Evolutionary conservation across 1,140 invertebrate genomes (phyloP), one percentile per base, ranked within the genome.

Genomic region (Pseudomyrmex pallidus): DNA sequence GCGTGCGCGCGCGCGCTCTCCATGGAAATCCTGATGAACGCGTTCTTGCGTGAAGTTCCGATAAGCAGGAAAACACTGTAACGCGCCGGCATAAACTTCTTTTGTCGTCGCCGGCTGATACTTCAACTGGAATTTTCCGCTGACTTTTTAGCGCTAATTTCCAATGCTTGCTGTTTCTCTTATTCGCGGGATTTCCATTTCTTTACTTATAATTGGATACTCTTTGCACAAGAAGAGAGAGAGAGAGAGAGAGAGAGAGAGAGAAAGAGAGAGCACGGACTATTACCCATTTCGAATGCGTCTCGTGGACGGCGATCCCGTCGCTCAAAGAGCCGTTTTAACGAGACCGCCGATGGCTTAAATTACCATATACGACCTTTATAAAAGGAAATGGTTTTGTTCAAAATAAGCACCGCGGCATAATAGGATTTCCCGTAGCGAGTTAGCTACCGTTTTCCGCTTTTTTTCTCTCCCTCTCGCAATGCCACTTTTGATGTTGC

Each of bases 151-250:
- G 54, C 82, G 52, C 74, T 84, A 88, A 87, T 88, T 87, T 88
- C 84, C 64, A 48, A 74, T 87, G 62, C 72, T 67, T 12, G 5
- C 35, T 48, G 46, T 52, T 52, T 13, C 61, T n/a, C 20, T 72
- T 68, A 61, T 85, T 83, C 22, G 74, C 61, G 67, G 84, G 83
- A 85, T 82, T 82, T 85, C 87, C 76, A 87, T 88, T 85, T 85
- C 87, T 77, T 74, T 44, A 9, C 48, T 63, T 85, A 78, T 88
- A 88, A 88, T 88, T 88, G 86, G 86, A 72, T 88, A 82, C 56
- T 87, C 83, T 57, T 85, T 66, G 25, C 76, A 44, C 35, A 35
- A 35, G 7, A 35, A 35, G 35, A 25, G 25, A 35, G 35, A 35
- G 35, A 35, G 35, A 5, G 35, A 35, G 35, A 25, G 25, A 35